Conservation (phyloP, 2,113 vertebrate genomes). For the Daboia siamensis region DNA sequence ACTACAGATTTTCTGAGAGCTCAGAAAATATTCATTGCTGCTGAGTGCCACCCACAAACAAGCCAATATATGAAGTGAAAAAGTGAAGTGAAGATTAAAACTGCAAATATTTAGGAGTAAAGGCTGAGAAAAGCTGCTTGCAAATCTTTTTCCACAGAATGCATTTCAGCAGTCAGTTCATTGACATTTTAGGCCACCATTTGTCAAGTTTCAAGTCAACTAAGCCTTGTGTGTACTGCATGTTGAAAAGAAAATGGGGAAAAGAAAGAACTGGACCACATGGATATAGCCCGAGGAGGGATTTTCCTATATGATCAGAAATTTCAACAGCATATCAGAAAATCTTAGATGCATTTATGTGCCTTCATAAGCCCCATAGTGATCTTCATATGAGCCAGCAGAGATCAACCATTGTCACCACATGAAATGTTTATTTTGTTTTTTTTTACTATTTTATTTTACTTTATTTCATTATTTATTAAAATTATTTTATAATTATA, state of each 20-base stretch:
- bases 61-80: neutral
- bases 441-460: no score
- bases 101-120: neutral
- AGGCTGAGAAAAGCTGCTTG: neutral
- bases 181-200: neutral
- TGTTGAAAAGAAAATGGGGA: neutral
- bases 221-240: neutral
- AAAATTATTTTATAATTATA: no score
- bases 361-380: neutral
- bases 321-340: neutral
- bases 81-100: neutral
- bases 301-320: neutral
- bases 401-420: neutral
- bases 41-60: neutral
- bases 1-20: neutral
- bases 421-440: neutral
- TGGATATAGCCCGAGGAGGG: neutral
- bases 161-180: neutral
- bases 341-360: neutral
- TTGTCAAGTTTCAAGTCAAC: neutral
- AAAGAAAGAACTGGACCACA: neutral
- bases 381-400: neutral
- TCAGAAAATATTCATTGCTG: neutral
- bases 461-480: no score
- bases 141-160: neutral